phyloP scores from a whole-genome alignment of 2,888 invertebrate genomes.

The Drosophila anomelani region DNA sequence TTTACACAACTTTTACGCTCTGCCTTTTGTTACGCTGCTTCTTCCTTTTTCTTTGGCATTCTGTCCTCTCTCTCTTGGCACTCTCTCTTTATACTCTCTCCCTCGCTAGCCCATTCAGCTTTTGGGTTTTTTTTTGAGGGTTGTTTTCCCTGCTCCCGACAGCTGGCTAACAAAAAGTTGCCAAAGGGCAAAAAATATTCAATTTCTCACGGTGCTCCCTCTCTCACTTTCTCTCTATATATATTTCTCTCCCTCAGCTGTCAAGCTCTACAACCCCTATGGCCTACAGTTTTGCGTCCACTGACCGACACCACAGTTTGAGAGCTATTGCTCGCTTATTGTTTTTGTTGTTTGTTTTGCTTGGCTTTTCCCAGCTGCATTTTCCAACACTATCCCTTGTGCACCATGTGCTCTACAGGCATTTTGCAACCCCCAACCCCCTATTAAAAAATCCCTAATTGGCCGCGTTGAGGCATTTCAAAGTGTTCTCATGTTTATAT shows the following conservation, averaged over 20 bases:
- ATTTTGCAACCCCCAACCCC: constrained; percentile 7
- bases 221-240: constrained; percentile 15
- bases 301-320: constrained; percentile 46
- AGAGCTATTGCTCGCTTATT: constrained; percentile 6
- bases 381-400: constrained; percentile 57
- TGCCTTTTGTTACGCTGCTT: constrained; percentile 67
- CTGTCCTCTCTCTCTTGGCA: background rate
- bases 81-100: background rate
- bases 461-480: constrained; percentile 49
- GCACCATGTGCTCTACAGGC: constrained; percentile 56
- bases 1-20: constrained; percentile 72
- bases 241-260: constrained; percentile 24
- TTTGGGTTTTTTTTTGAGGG: constrained; percentile 55
- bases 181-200: constrained; percentile 5
- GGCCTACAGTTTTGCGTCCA: constrained; percentile 53
- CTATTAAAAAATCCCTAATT: constrained; percentile 42
- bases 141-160: constrained; percentile 55
- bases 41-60: constrained; percentile 20
- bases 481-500: constrained; percentile 52
- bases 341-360: constrained; percentile 33
- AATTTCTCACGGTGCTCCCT: constrained; percentile 18
- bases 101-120: constrained; percentile 12
- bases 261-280: constrained; percentile 58
- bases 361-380: constrained; percentile 31
- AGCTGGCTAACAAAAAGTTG: constrained; percentile 24